Evolutionary conservation across 2,797 vertebrate species (phyloP).

Genomic region (Alosa sapidissima): DNA sequence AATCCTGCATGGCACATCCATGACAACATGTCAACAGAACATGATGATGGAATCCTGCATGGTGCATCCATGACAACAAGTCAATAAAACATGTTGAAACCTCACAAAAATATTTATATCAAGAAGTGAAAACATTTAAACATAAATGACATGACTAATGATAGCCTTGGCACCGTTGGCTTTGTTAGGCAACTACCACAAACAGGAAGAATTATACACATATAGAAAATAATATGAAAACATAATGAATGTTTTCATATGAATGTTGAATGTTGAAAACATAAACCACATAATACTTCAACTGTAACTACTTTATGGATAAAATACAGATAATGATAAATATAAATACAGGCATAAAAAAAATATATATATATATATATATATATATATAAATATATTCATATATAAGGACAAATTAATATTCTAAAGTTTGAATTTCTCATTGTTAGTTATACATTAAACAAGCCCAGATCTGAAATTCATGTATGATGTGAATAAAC

Average conservation of each 20-base stretch:
- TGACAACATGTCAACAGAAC: not conserved
- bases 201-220: not conserved
- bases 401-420: not conserved
- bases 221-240: not conserved
- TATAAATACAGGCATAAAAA: not conserved
- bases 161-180: not conserved
- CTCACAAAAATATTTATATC: not conserved
- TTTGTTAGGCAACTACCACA: not conserved
- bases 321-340: not conserved
- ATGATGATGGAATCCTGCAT: not conserved
- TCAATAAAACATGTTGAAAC: not conserved
- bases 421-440: not conserved
- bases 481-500: not conserved
- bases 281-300: not conserved
- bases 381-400: not conserved
- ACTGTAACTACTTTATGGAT: not conserved
- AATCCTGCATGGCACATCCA: not conserved
- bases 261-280: no score
- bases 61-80: not conserved
- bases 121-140: not conserved
- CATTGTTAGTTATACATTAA: not conserved
- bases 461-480: not conserved
- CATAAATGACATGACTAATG: not conserved
- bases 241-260: no score
- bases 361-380: not conserved